Base-by-base conservation (phyloP, 2,888 invertebrate species). In the Siphonodentalium dalli region DNA sequence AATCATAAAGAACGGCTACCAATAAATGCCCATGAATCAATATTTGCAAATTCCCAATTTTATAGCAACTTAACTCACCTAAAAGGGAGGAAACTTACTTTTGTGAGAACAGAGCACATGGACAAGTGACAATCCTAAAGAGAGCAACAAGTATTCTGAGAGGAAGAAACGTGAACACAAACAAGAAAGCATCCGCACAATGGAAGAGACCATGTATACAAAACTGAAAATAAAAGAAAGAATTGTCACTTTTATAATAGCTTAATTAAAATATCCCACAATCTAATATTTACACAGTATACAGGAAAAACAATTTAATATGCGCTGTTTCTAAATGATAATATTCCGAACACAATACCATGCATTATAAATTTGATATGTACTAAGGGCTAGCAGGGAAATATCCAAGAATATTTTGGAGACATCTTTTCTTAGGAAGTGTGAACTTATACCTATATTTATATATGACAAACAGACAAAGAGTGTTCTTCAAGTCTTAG, bases 161-260 rank as follows among this genome's bases (percentile, higher is more conserved):
- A 13, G 99, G 99, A 68, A 99, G 85, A 85, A 98, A 96, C 48
- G 99, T 98, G 82, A 97, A 97, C 49, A 98, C 90, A 85, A 94
- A 98, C 47, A 98, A 86, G 83, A 99, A 93, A 20, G 97, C 96
- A 84, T 99, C 99, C 26, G 93, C 90, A 84, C 98, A 98, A 83
- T 88, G 84, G 66, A 85, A 79, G 61, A 79, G 77, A 18, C 81
- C 81, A 71, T 74, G 81, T 1, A 69, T 60, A 54, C 79, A 72
- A 52, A 82, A 81, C 79, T 80, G 69, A 26, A 74, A 75, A 38
- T 58, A 44, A 59, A 54, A 44, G 37, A 45, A 29, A 37, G 42
- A 13, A 54, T 2, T 27, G 8, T 15, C 45, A 20, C 4, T 29
- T 18, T 28, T 15, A 46, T 26, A n/a, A 27, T 13, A 47, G 44